A percentile compares a stretch with the other conserved stretches of the same genome.
Evolutionary conservation across 2,888 invertebrate species (phyloP).

Genomic region (Adelognathus sp.): DNA sequence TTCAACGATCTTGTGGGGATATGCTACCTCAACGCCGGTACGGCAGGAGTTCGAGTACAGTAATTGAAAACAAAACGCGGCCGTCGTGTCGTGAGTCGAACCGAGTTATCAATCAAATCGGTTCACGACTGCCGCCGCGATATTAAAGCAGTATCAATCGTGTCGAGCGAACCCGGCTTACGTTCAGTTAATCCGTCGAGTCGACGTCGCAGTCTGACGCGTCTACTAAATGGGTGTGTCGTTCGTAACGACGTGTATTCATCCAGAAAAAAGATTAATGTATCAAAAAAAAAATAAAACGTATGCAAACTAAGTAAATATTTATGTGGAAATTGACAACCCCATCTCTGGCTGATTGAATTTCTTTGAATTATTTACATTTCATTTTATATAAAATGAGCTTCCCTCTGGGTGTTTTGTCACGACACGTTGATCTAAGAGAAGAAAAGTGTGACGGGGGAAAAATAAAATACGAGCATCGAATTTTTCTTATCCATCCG

Average conservation of each 20-base stretch:
- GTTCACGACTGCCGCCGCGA: neutral
- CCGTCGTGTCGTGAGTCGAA: conserved; percentile 31
- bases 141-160: conserved; percentile 53
- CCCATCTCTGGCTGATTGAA: too few species aligned
- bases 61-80: conserved; percentile 24
- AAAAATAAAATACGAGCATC: neutral
- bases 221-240: neutral
- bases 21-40: neutral
- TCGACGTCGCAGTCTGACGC: conserved; percentile 1
- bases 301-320: too few species aligned
- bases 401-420: too few species aligned
- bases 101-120: conserved; percentile 39
- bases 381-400: too few species aligned
- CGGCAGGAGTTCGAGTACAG: neutral
- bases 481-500: neutral
- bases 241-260: neutral
- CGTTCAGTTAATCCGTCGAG: neutral
- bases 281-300: too few species aligned
- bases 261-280: neutral
- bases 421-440: neutral
- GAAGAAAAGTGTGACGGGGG: neutral
- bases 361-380: too few species aligned
- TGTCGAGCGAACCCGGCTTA: conserved; percentile 1
- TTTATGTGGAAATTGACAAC: too few species aligned
- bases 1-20: too few species aligned